These are phyloP conservation scores for Coronaproctus castanopsis DNA, from an alignment of 2,888 invertebrate species.

Conservation along the genomic window DNA sequence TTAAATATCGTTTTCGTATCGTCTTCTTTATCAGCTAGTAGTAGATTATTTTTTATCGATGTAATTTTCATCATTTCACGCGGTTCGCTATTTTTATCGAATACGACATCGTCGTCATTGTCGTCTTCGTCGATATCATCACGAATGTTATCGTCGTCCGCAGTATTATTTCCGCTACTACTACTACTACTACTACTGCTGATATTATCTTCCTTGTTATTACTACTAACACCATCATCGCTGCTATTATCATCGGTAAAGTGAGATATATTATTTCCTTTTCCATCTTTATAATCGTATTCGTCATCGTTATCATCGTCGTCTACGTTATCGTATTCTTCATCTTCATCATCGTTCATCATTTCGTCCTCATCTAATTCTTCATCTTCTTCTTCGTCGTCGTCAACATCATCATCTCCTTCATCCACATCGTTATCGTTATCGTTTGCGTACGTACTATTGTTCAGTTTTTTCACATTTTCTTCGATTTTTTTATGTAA, in stretches of 20 bases:
- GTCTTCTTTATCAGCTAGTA: too few species aligned
- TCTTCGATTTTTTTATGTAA: too few species aligned
- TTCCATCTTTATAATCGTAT: neutral
- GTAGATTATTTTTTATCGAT: neutral
- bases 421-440: neutral
- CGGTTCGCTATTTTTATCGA: neutral
- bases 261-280: too few species aligned
- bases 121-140: neutral
- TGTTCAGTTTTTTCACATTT: too few species aligned
- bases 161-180: too few species aligned
- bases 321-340: neutral
- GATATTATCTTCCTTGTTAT: too few species aligned
- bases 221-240: too few species aligned
- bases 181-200: too few species aligned
- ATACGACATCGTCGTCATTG: neutral
- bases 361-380: neutral
- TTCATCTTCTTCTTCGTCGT: neutral
- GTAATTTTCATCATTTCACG: neutral
- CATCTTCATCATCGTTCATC: neutral
- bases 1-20: too few species aligned
- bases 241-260: too few species aligned
- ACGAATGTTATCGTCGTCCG: too few species aligned
- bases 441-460: too few species aligned
- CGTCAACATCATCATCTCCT: neutral
- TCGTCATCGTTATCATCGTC: neutral